Evolutionary conservation across 2,113 vertebrate species (phyloP), one percentile per base, ranked within the genome.

Genomic region (Uria lomvia): DNA sequence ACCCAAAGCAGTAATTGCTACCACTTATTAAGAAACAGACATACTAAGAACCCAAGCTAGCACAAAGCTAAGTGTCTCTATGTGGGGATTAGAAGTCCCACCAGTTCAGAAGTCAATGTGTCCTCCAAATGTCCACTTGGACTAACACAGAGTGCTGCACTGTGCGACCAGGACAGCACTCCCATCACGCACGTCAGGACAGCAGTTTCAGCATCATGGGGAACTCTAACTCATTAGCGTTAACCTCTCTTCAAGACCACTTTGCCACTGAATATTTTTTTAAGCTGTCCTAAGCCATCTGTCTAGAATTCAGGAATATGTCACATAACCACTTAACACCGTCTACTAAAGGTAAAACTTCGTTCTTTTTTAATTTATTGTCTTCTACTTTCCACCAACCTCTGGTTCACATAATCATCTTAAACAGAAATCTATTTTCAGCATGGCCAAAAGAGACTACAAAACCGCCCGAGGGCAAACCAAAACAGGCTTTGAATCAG

Each of bases 401-500:
- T 40, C 78, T 66, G 52, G 22, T 26, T 90, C 70, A 59, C 55
- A 38, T 16, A 9, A 70, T 40, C 55, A 10, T 76, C 83, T 68
- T 43, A 38, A 68, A 66, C 49, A 86, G 90, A 82, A 90, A 68
- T 58, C 82, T 93, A 38, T 66, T 96, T 90, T 76, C 62, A 53
- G 70, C 45, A 12, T 16, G 43, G 67, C 53, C 74, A 60, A 47
- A 70, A 85, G 70, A 79, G 59, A 80, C 38, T 12, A 43, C 5
- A 42, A 40, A 73, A 76, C 23, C 1, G 10, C 85, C 88, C 1
- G 18, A 82, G 67, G 38, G 68, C 40, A 86, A 87, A 74, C 66
- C 15, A 43, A 32, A 62, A 53, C 22, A 58, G 42, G 81, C 45
- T 60, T 45, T 76, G 78, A 74, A 77, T 62, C 32, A 59, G 58